A percentile compares a stretch with the other conserved stretches of the same genome.
phyloP scores from a whole-genome alignment of 2,113 vertebrate genomes.

The Dunckerocampus dactyliophorus region DNA sequence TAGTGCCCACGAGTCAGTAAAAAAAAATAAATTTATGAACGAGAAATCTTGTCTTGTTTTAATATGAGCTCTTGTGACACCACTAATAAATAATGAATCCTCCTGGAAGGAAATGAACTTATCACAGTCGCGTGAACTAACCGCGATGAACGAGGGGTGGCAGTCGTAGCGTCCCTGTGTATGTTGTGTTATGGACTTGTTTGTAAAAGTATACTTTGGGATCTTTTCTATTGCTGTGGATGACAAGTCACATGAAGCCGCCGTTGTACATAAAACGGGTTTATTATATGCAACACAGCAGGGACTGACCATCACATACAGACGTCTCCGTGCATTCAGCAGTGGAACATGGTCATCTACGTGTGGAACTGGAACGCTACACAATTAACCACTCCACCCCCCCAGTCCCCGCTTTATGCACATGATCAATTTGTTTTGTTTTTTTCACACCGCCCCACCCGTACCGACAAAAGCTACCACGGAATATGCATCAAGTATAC shows the following conservation, averaged over 20 bases:
- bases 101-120: no score
- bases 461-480: slow-evolving; percentile 37
- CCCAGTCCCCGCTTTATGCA: slow-evolving; percentile 2
- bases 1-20: no score
- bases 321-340: slow-evolving; percentile 42
- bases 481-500: slow-evolving; percentile 44
- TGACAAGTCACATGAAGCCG: slow-evolving; percentile 18
- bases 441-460: slow-evolving; percentile 21
- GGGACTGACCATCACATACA: slow-evolving; percentile 52
- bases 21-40: no score
- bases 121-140: no score
- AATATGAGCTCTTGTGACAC: no score
- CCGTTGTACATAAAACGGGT: slow-evolving; percentile 60
- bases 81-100: no score
- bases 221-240: no score
- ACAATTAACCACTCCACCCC: slow-evolving; percentile 49
- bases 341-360: slow-evolving; percentile 30
- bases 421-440: neutral
- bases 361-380: slow-evolving; percentile 52
- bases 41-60: no score
- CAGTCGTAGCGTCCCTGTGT: no score
- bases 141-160: no score
- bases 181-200: no score
- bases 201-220: no score
- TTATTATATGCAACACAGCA: slow-evolving; percentile 64